Base-by-base conservation (phyloP, 1,140 invertebrate species). In the Papilio polyxenes region DNA sequence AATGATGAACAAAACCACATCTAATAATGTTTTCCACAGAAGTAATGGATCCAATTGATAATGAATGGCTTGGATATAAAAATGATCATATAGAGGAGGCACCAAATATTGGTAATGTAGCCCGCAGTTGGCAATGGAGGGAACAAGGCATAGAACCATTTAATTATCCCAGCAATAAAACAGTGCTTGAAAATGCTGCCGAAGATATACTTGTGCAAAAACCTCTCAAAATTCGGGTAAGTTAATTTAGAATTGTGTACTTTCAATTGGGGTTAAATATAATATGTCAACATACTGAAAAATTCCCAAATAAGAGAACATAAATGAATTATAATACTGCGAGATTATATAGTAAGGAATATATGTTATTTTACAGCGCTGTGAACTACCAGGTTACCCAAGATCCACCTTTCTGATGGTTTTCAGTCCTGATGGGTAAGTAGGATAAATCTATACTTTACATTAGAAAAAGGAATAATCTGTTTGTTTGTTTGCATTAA, bases 401-500 rank as follows among this genome's bases (percentile, higher is more conserved):
- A 95, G 96, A 88, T 97, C 97, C 56, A 98, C 97, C 82, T 98
- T 98, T 95, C 93, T 98, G 69, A 97, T 98, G 96, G 97, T 97
- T 65, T 98, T 98, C 85, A 98, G 97, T 95, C 96, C 97, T 80
- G 97, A 98, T 96, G 97, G 97, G 96, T 97, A 95, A 95, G 93
- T 83, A 78, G 11, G 65, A 23, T 79, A 69, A 17, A 59, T 15
- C 72, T 59, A 53, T 9, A 23, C 56, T 78, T 51, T 53, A 74
- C 79, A 79, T 65, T 80, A n/a, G 53, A 44, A 0, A 7, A 44
- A 44, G 7, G 40, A 44, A 44, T 44, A 31, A 31, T 31, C 23
- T 44, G 40, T 44, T 44, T 44, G 40, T 44, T 56, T 56, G 3
- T 17, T 6, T 56, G 17, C 53, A 56, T 56, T 17, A 3, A 17